Evolutionary conservation across 1,140 invertebrate genomes (phyloP), one percentile per base, ranked within the genome.

Genomic region (Temnothorax curvispinosus): DNA sequence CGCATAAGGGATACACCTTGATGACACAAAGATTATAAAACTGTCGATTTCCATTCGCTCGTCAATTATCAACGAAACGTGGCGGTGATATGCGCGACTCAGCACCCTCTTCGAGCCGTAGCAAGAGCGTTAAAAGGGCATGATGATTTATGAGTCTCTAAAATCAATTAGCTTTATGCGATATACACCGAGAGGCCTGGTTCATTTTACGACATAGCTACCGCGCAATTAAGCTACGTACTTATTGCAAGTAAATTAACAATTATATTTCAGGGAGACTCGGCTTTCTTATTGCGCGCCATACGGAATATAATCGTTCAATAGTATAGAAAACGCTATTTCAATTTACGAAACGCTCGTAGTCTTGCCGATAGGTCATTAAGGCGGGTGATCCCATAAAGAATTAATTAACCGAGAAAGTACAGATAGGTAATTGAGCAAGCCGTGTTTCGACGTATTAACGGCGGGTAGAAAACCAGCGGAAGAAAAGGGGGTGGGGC

Each of bases 371-470:
- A 80, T 56, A 52, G 89, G 81, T 88, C 87, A 92, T 92, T 91
- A 93, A 91, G 89, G 91, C 89, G 88, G 91, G 86, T 86, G 85
- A 88, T 89, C 86, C 67, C 86, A 88, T 92, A 92, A 93, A 91
- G 89, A 93, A 93, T 92, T 93, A 93, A 94, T 94, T 94, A 93
- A 93, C 88, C 91, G 87, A 88, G 92, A 92, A 92, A 87, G 88
- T 74, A 71, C 76, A 92, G 91, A 90, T 91, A 91, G 88, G 77
- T 32, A 47, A 44, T 27, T 47, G 44, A 38, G 11, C 5, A 74
- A 32, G 85, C 35, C 38, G 38, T 1, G 38, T 18, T 38, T 67
- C n/a, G n/a, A 47, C 21, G 44, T 85, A 56, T 85, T 56, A 15
- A 78, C n/a, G 13, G 38, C 71, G 27, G 15, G 41, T 81, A 54